These are phyloP conservation scores for Melanostigma gelatinosum DNA, from an alignment of 2,113 vertebrate genomes.

Conservation along the genomic window DNA sequence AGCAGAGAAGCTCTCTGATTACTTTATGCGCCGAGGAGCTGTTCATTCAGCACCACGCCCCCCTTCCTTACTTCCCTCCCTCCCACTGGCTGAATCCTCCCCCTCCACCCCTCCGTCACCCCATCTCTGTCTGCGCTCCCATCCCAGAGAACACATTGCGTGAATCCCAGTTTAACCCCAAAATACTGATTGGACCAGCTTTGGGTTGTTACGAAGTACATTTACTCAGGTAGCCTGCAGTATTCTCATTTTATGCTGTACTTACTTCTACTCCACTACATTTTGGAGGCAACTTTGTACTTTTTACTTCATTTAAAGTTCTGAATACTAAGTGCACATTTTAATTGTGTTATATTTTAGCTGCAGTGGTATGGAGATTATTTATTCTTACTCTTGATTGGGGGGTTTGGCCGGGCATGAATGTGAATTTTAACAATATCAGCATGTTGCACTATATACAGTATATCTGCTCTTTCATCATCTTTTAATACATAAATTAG, in stretches of 20 bases:
- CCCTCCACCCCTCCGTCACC: slow-evolving; percentile 10
- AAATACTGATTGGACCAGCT: background rate
- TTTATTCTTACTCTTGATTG: background rate
- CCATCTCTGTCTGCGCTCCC: background rate
- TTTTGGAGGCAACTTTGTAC: no score
- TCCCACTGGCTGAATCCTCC: slow-evolving; percentile 37
- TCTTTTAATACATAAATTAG: background rate
- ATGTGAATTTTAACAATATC: background rate
- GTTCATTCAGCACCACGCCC: slow-evolving; percentile 92
- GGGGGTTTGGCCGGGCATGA: background rate
- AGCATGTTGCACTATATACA: background rate
- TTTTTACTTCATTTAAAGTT: no score
- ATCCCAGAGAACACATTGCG: background rate
- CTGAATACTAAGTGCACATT: background rate
- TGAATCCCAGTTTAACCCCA: slow-evolving; percentile 4
- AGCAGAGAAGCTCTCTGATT: slow-evolving; percentile 59
- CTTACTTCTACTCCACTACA: background rate
- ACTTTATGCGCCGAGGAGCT: slow-evolving; percentile 84
- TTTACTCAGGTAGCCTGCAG: background rate
- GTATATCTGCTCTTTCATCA: background rate
- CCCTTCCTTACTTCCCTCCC: slow-evolving; percentile 15
- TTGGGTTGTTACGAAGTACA: background rate
- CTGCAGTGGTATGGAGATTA: background rate
- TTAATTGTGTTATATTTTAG: background rate
- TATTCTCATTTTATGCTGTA: background rate